Percentiles rank a stretch among this genome's conserved stretches.
Conservation (phyloP, 1,140 invertebrate species). For the Kradibia gibbosae region DNA sequence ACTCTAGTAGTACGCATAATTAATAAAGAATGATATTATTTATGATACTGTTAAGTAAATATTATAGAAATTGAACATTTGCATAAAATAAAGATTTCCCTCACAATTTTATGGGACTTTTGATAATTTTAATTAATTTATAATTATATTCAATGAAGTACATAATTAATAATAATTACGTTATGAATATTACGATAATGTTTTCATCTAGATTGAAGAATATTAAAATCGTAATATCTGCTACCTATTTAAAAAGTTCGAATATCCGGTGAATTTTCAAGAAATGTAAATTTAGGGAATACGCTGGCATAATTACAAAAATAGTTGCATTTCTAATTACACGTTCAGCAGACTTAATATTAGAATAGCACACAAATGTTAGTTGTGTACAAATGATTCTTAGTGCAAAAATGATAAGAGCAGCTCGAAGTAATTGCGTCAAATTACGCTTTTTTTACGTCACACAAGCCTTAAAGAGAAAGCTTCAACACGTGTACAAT, state of each 20-base stretch:
- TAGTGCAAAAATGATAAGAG: conserved; percentile 29
- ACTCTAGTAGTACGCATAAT: too few species aligned
- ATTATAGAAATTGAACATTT: too few species aligned
- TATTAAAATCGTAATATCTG: neutral
- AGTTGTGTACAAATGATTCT: conserved; percentile 26
- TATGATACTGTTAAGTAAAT: too few species aligned
- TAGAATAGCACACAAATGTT: neutral
- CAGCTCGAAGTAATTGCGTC: conserved; percentile 32
- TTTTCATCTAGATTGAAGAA: neutral
- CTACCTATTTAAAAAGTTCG: neutral
- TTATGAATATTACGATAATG: too few species aligned
- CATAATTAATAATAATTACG: too few species aligned
- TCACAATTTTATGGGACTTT: too few species aligned
- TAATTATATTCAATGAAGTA: too few species aligned
- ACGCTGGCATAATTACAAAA: conserved; percentile 16
- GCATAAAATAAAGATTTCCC: too few species aligned
- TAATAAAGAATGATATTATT: too few species aligned
- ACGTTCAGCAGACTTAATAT: conserved; percentile 39
- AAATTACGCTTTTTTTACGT: conserved; percentile 28
- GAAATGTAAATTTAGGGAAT: neutral
- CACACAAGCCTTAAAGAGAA: conserved; percentile 21
- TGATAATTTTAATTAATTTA: too few species aligned
- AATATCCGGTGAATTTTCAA: conserved; percentile 13
- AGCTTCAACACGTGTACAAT: neutral
- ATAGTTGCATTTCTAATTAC: conserved; percentile 35